Conservation (phyloP, 2,113 vertebrate genomes). For the Gyps fulvus region DNA sequence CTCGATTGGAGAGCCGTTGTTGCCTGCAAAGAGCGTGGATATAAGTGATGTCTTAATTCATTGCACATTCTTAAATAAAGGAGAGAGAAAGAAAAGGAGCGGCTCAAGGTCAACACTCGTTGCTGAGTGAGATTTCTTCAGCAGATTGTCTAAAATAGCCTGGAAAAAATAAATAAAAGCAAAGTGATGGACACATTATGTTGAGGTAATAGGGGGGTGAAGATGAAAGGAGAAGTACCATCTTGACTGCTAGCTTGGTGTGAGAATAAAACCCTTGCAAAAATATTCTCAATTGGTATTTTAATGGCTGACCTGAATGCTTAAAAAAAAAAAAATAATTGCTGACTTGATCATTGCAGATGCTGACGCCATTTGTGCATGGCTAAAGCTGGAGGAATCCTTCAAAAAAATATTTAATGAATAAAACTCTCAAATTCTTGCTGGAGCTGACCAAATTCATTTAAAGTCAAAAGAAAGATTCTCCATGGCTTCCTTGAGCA, state of each 20-base stretch:
- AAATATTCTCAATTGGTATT: constrained; percentile 1
- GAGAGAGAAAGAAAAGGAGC: constrained; percentile 21
- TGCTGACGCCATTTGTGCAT: neutral
- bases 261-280: neutral
- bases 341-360: neutral
- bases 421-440: neutral
- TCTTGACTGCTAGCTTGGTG: neutral
- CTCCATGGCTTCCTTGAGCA: neutral
- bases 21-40: neutral
- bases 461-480: neutral
- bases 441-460: neutral
- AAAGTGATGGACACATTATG: neutral
- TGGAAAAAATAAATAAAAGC: constrained; percentile 50
- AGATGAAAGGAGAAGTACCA: constrained; percentile 18
- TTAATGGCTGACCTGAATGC: constrained; percentile 24
- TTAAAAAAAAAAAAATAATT: neutral
- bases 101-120: constrained; percentile 40
- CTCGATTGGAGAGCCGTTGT: constrained; percentile 31
- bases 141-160: constrained; percentile 39
- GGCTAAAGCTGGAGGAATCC: neutral
- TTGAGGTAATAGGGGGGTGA: neutral
- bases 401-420: neutral
- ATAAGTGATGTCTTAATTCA: constrained; percentile 60
- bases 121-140: constrained; percentile 32
- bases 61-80: constrained; percentile 56